These are phyloP conservation scores for Hirudinaria manillensis DNA, from an alignment of 2,888 invertebrate genomes.

Conservation along the genomic window DNA sequence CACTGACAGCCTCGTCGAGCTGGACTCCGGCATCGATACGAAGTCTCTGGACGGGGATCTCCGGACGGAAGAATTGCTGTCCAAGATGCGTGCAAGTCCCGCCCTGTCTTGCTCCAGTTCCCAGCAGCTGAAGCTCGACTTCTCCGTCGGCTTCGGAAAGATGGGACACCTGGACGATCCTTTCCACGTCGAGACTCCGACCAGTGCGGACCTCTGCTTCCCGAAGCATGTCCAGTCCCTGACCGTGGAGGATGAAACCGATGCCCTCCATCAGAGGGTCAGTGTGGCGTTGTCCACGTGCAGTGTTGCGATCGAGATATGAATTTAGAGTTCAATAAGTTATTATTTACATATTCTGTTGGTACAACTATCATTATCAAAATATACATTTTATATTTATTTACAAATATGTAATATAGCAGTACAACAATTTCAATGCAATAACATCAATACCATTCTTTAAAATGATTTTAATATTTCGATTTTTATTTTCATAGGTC, in stretches of 20 bases:
- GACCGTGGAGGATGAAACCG: conserved; percentile 17
- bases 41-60: not conserved
- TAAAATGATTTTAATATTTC: too few species aligned
- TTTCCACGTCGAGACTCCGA: not conserved
- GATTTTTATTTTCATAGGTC: conserved; percentile 2
- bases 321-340: not conserved
- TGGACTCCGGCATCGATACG: not conserved
- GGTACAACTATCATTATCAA: too few species aligned
- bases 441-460: too few species aligned
- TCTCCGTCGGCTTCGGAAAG: not conserved
- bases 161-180: not conserved
- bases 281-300: too few species aligned
- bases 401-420: too few species aligned
- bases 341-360: too few species aligned
- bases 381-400: too few species aligned
- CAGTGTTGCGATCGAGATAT: not conserved
- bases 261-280: conserved; percentile 18
- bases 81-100: not conserved
- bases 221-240: conserved; percentile 19
- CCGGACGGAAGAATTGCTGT: not conserved
- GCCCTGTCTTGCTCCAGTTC: not conserved
- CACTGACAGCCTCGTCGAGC: conserved; percentile 10
- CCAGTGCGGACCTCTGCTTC: conserved; percentile 3
- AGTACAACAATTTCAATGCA: too few species aligned
- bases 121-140: not conserved